These are phyloP conservation scores for Argyresthia goedartella DNA, from an alignment of 2,888 invertebrate genomes.

Conservation along the genomic window DNA sequence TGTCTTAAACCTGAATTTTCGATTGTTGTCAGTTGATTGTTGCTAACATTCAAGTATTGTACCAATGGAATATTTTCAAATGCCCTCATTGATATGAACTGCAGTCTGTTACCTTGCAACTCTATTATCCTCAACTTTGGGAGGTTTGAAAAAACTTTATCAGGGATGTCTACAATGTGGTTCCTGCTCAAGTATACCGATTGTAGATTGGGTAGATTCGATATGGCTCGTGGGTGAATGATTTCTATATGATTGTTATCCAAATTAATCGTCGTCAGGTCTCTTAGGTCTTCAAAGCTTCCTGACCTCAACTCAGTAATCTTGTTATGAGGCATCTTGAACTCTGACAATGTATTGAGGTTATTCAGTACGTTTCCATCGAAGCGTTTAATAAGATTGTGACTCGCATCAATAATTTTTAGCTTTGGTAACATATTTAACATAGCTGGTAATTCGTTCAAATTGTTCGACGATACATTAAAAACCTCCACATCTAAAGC, in stretches of 20 bases:
- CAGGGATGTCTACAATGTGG: constrained; percentile 80
- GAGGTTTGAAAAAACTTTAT: constrained; percentile 81
- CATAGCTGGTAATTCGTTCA: constrained; percentile 79
- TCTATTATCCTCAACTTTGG: constrained; percentile 81
- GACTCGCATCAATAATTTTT: constrained; percentile 81
- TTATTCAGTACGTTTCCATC: constrained; percentile 78
- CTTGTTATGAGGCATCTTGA: constrained; percentile 82
- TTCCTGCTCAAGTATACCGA: constrained; percentile 80
- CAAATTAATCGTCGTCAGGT: constrained; percentile 81
- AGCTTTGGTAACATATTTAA: constrained; percentile 77
- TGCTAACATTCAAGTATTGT: constrained; percentile 85
- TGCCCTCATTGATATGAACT: constrained; percentile 78
- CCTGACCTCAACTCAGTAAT: constrained; percentile 78
- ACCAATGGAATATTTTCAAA: constrained; percentile 84
- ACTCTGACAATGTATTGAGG: constrained; percentile 76
- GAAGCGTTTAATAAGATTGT: constrained; percentile 79
- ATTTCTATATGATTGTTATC: constrained; percentile 85
- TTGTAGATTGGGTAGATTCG: constrained; percentile 76
- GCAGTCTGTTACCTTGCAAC: constrained; percentile 83
- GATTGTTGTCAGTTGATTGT: constrained; percentile 81
- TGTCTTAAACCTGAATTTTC: constrained; percentile 81
- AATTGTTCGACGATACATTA: constrained; percentile 82
- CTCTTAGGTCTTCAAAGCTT: constrained; percentile 78
- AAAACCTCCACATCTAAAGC: constrained; percentile 78
- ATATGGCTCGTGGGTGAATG: constrained; percentile 80